These are phyloP conservation scores for Hycleus cichorii DNA, from an alignment of 1,140 invertebrate species.

Conservation along the genomic window DNA sequence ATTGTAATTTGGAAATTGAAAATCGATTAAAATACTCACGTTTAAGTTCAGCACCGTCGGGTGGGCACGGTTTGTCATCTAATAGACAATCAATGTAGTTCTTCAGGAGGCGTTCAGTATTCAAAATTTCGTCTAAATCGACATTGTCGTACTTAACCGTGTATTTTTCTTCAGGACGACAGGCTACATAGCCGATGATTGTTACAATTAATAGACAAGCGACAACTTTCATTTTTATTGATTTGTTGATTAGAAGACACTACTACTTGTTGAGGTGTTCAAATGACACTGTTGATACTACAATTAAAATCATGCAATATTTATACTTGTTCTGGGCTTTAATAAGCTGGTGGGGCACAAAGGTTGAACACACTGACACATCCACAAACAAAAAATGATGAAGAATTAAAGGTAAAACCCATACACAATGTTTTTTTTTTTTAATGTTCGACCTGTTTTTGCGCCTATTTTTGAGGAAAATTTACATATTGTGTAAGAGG, in stretches of 20 bases:
- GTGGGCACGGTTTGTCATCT: constrained; percentile 45
- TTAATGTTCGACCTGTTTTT: no score
- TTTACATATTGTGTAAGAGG: no score
- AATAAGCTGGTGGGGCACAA: background rate
- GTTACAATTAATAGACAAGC: background rate
- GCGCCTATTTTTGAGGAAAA: no score
- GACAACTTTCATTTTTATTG: background rate
- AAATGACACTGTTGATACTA: background rate
- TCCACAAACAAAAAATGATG: no score
- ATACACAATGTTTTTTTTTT: no score
- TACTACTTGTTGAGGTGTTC: background rate
- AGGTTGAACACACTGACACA: background rate
- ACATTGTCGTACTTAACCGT: constrained; percentile 50
- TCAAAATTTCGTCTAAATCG: constrained; percentile 46
- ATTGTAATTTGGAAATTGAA: background rate
- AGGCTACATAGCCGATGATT: constrained; percentile 3
- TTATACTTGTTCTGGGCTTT: background rate
- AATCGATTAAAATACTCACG: constrained; percentile 37
- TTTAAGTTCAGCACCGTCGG: constrained; percentile 46
- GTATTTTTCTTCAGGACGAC: constrained; percentile 38
- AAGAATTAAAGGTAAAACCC: no score
- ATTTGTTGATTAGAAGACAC: background rate
- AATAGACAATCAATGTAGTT: constrained; percentile 49
- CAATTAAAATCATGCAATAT: background rate
- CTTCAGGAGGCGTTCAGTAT: constrained; percentile 45